Base-by-base conservation (phyloP, 2,888 invertebrate genomes). In the Melipona beecheii region DNA sequence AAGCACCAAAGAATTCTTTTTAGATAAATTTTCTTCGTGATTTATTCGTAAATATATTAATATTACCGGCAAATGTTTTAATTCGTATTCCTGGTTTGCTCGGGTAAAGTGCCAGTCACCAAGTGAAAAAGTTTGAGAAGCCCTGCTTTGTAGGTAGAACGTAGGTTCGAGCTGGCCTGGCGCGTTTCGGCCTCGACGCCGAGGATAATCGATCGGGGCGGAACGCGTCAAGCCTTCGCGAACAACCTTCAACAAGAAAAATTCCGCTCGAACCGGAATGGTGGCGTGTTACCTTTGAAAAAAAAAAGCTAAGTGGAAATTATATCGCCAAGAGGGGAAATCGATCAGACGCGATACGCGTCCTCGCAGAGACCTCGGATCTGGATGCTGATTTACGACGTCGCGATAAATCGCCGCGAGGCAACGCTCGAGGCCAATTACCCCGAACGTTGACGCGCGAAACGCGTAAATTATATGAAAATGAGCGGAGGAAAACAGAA, bases 201-300 rank as follows among this genome's bases (percentile, higher is more conserved):
- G 64, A 15, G n/a, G 36, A 36, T 65, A 65, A 72, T 21, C n/a
- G 24, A 62, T 62, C 62, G 31, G 21, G n/a, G 15, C 9, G 24
- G 9, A 17, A 31, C 21, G 60, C 9, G 62, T 50, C 21, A 6
- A n/a, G 27, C 31, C 17, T 31, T 17, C 43, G 43, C 43, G 19
- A 17, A 62, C 49, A 49, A 27, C 50, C 73, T 73, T 52, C 31
- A 27, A 52, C 62, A 21, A 62, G 73, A 50, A 62, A 60, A 62
- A 62, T 73, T 50, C 9, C 62, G 15, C 50, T 62, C 50, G 27
- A 2, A 50, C 49, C 3, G 13, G 43, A 43, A 9, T 6, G 21
- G 58, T 15, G 4, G 19, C 43, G 60, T 19, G 49, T 21, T 3
- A 0, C 21, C 62, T 73, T 73, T 52, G 62, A 50, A 50, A 50